Base-by-base conservation (phyloP, 2,113 vertebrate genomes). In the Siniperca knerii region DNA sequence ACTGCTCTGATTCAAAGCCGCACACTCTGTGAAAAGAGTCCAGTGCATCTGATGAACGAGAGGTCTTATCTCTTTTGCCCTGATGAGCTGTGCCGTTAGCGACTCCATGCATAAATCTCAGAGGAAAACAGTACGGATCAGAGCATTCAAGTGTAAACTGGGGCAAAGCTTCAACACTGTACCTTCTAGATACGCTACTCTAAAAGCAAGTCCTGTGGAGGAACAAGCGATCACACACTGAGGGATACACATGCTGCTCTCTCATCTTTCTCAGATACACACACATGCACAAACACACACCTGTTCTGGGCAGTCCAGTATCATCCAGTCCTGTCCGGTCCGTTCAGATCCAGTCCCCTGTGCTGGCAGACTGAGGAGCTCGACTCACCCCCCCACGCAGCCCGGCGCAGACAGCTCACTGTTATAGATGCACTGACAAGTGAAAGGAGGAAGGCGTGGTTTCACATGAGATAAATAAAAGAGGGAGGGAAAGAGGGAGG, bases 401-500 rank as follows among this genome's bases (percentile, higher is more conserved):
- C 84, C 90, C 90, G 57, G 90, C 71, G 93, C 91, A 94, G 94
- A 94, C 89, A 95, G 94, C 95, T 92, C 90, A 82, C 92, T 94
- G 94, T 95, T 95, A 95, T 93, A 95, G 93, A 96, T 94, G 93
- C 93, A 90, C 90, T 89, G 92, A 94, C 93, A 94, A 93, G 95
- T 95, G 94, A 96, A 95, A 96, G 81, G 92, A 89, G 86, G 90
- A 93, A 93, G 95, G 95, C 89, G 95, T 93, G 94, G 95, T 77
- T 92, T 94, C 90, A 84, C 83, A 84, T 60, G 81, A 86, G 90
- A 93, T 94, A 94, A 95, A 96, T 94, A 94, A 94, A 95, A 94
- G 90, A 93, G 93, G 94, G 92, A 92, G 91, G 94, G 91, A 87
- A 90, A 76, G 85, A 85, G 91, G 92, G 92, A 92, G 89, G 94